These are phyloP conservation scores for Phalangium opilio DNA, from an alignment of 2,888 invertebrate species.

Conservation along the genomic window DNA sequence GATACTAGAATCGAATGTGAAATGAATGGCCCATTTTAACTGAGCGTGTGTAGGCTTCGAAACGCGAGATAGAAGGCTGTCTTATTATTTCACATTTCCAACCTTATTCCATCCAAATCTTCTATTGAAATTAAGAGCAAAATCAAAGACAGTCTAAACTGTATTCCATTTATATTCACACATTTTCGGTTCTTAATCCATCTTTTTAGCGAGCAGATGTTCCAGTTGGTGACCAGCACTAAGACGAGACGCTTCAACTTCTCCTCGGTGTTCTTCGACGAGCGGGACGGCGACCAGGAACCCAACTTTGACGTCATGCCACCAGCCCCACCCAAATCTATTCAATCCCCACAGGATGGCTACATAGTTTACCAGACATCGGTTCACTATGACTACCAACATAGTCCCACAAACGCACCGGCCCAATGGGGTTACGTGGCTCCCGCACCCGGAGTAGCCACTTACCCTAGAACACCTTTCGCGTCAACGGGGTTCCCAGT, in stretches of 20 bases:
- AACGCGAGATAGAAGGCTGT: too few relatives aligned
- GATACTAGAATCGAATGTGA: too few relatives aligned
- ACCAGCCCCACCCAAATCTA: conserved; percentile 8
- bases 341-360: conserved; percentile 11
- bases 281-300: conserved; percentile 19
- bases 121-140: too few relatives aligned
- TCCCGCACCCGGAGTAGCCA: background rate
- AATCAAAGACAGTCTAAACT: too few relatives aligned
- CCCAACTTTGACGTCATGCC: conserved; percentile 15
- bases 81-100: too few relatives aligned
- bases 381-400: conserved; percentile 15
- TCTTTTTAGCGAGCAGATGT: conserved; percentile 17
- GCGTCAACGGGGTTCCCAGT: too few relatives aligned
- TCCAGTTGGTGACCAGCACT: conserved; percentile 16
- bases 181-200: background rate
- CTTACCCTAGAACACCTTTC: too few relatives aligned
- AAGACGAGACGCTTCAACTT: conserved; percentile 20
- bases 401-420: background rate
- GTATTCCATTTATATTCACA: background rate
- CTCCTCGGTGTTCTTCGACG: conserved; percentile 20
- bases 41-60: too few relatives aligned
- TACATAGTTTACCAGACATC: conserved; percentile 20
- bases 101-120: too few relatives aligned
- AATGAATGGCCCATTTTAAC: too few relatives aligned
- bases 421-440: conserved; percentile 6